Base-by-base conservation (phyloP, 2,113 vertebrate species). In the Callipepla squamata region DNA sequence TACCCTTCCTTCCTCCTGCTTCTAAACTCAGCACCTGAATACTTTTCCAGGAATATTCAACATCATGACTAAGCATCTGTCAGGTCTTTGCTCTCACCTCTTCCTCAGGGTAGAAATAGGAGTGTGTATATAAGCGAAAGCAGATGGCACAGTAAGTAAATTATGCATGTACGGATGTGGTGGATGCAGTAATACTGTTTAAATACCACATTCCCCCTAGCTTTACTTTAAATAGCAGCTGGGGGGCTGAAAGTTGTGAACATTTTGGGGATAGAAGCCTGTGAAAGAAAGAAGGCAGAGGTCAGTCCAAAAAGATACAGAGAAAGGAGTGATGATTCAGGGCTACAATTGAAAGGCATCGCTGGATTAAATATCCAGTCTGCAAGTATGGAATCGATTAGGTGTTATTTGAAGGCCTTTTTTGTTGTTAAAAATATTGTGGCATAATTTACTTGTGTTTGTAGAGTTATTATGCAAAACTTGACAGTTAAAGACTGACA, bases 21-120 rank as follows among this genome's bases (percentile, higher is more conserved):
- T 93, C 92, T 89, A 81, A 88, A 65, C 42, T 86, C 65, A 90
- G 57, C 61, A 96, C 88, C 69, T 86, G 83, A 94, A 59, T 47
- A 6, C 40, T 78, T 83, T 96, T 86, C 73, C 66, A 76, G 83
- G 90, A 78, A 59, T 84, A 75, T 48, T 84, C 83, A 90, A n/a
- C 65, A 94, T 70, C 13, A 9, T 93, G 83, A 92, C 57, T 88
- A 84, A 93, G 76, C 76, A 96, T 90, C 92, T 96, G 87, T 83
- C 94, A 96, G 92, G 85, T 91, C 76, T 82, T 94, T 87, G 72
- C 45, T 90, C 82, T 90, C 67, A 89, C 75, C 23, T 91, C 70
- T 82, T 92, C 87, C 87, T 81, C 85, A 82, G 59, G 90, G 87
- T 79, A 94, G 85, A 62, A 95, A 50, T 45, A 87, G 18, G 53